Evolutionary conservation across 1,140 invertebrate species (phyloP).

Genomic region (Saccostrea glomerata): DNA sequence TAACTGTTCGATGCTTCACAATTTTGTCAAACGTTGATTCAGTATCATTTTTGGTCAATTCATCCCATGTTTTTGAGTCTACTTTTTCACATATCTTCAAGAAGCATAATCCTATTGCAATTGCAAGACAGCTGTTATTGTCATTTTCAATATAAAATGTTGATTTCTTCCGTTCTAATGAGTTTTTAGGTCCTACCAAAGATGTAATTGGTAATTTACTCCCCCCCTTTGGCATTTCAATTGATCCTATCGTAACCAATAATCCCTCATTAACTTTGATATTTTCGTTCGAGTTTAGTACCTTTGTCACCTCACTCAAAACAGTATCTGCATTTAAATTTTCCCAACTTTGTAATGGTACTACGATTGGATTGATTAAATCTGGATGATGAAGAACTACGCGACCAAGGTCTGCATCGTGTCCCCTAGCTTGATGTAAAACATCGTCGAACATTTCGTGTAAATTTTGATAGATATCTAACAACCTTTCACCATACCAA

Average conservation of each 20-base stretch:
- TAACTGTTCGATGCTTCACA: too few species aligned
- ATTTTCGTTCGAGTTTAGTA: slow-evolving; percentile 45
- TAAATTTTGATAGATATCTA: slow-evolving; percentile 3
- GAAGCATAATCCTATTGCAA: too few species aligned
- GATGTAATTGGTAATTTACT: too few species aligned
- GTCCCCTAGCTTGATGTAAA: slow-evolving; percentile 25
- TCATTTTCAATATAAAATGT: too few species aligned
- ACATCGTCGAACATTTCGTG: slow-evolving; percentile 45
- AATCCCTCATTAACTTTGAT: slow-evolving; percentile 27
- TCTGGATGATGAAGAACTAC: slow-evolving; percentile 44
- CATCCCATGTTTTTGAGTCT: too few species aligned
- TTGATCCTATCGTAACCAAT: slow-evolving; percentile 40
- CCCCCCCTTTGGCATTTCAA: slow-evolving; percentile 30
- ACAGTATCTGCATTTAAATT: slow-evolving; percentile 44
- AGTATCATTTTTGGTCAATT: too few species aligned
- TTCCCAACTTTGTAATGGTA: slow-evolving; percentile 42
- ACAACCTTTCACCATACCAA: slow-evolving; percentile 35
- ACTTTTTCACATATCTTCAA: too few species aligned
- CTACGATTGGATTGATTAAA: slow-evolving; percentile 41
- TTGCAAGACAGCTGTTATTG: too few species aligned
- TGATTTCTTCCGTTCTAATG: too few species aligned
- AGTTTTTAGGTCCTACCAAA: too few species aligned
- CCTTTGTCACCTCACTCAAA: slow-evolving; percentile 39
- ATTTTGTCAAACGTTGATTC: too few species aligned
- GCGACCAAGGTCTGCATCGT: slow-evolving; percentile 40